These are phyloP conservation scores for Rhipidura dahli DNA, from an alignment of 2,113 vertebrate species.

Conservation along the genomic window DNA sequence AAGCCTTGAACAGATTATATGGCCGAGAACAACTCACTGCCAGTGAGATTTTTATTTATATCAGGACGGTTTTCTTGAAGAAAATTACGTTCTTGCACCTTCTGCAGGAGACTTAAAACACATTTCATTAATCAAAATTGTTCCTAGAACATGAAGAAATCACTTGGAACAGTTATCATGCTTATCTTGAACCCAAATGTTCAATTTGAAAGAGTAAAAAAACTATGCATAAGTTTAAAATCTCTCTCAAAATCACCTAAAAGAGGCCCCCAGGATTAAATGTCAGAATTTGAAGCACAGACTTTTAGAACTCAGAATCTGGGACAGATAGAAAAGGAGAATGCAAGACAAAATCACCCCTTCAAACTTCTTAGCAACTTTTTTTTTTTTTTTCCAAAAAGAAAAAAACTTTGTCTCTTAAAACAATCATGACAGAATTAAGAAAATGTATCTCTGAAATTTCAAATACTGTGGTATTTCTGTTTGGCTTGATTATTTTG, in stretches of 20 bases:
- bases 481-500: not conserved
- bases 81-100: not conserved
- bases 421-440: not conserved
- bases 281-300: not conserved
- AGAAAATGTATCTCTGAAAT: not conserved
- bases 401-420: not conserved
- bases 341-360: not conserved
- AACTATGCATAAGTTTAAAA: not conserved
- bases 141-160: not conserved
- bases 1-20: not conserved
- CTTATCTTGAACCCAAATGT: not conserved
- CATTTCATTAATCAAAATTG: not conserved
- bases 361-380: not conserved
- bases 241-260: not conserved
- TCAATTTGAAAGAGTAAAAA: not conserved
- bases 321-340: not conserved
- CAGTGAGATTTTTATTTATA: not conserved
- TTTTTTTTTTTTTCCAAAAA: too few relatives aligned
- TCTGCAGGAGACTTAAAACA: not conserved
- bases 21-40: not conserved
- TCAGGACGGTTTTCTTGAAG: not conserved
- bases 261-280: not conserved
- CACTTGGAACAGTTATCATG: not conserved
- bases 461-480: not conserved
- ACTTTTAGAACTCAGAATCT: not conserved